Conservation (phyloP, 2,888 invertebrate genomes). For the Rhogogaster chlorosoma region DNA sequence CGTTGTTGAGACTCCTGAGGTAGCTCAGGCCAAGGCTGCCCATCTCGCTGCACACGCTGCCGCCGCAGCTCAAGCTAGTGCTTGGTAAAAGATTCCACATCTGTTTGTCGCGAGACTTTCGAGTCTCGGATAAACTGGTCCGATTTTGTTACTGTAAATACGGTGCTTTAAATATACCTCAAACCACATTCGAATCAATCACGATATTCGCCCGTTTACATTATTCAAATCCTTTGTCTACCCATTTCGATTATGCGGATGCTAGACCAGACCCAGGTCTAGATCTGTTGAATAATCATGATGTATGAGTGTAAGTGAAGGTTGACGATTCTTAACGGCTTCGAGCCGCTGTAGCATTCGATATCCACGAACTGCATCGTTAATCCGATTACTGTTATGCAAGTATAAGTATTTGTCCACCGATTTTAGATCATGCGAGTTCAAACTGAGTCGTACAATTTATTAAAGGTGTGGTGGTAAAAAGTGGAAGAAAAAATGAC, state of each 20-base stretch:
- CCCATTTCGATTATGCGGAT: background rate
- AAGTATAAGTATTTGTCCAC: background rate
- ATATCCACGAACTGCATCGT: background rate
- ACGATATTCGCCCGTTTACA: background rate
- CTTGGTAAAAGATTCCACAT: slow-evolving; percentile 28
- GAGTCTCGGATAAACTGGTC: slow-evolving; percentile 28
- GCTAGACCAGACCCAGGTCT: background rate
- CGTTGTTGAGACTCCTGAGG: slow-evolving; percentile 51
- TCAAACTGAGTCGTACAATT: slow-evolving; percentile 13
- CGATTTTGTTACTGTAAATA: slow-evolving; percentile 45
- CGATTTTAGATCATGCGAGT: background rate
- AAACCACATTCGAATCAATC: background rate
- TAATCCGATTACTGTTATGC: background rate
- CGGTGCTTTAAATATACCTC: slow-evolving; percentile 28
- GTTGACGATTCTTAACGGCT: background rate
- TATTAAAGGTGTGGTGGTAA: slow-evolving; percentile 17
- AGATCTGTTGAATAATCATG: background rate
- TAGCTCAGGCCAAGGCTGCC: slow-evolving; percentile 52
- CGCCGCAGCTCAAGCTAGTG: slow-evolving; percentile 52
- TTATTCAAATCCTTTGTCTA: background rate
- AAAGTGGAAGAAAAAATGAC: slow-evolving; percentile 1
- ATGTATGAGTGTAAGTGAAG: background rate
- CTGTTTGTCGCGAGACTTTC: background rate
- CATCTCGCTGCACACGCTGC: slow-evolving; percentile 52
- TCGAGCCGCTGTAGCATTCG: background rate